phyloP scores from a whole-genome alignment of 2,888 invertebrate species.

The Drosophila nigritarsus region DNA sequence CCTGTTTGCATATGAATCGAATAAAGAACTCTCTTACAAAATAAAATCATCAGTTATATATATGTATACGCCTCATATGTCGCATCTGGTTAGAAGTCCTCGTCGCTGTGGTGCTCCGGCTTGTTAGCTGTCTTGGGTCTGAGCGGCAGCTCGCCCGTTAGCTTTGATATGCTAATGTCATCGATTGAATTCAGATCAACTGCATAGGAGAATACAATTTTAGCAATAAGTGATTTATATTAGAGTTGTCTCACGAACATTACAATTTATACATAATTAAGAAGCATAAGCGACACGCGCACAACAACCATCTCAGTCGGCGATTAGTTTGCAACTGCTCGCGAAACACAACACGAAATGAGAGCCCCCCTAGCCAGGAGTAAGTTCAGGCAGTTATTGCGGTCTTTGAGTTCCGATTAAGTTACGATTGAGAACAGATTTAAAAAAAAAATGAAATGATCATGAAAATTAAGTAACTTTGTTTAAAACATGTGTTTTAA shows the following conservation, averaged over 20 bases:
- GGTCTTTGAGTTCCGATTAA: too few relatives aligned
- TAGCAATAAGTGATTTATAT: background rate
- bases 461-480: background rate
- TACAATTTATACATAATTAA: background rate
- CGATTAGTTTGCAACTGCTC: background rate
- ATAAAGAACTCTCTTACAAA: slow-evolving; percentile 44
- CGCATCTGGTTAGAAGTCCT: slow-evolving; percentile 76
- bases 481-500: too few relatives aligned
- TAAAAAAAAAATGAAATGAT: background rate
- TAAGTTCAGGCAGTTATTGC: background rate
- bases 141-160: slow-evolving; percentile 81
- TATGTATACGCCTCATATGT: background rate
- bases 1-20: slow-evolving; percentile 31
- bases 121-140: slow-evolving; percentile 83
- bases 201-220: slow-evolving; percentile 31
- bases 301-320: background rate
- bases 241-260: background rate
- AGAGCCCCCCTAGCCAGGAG: background rate
- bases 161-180: slow-evolving; percentile 84
- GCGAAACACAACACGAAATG: background rate
- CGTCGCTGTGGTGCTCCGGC: slow-evolving; percentile 83
- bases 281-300: background rate
- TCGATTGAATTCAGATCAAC: slow-evolving; percentile 84
- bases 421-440: too few relatives aligned
- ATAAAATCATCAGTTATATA: slow-evolving; percentile 9